Evolutionary conservation across 2,888 invertebrate species (phyloP).

Genomic region (Ophion slaviceki): DNA sequence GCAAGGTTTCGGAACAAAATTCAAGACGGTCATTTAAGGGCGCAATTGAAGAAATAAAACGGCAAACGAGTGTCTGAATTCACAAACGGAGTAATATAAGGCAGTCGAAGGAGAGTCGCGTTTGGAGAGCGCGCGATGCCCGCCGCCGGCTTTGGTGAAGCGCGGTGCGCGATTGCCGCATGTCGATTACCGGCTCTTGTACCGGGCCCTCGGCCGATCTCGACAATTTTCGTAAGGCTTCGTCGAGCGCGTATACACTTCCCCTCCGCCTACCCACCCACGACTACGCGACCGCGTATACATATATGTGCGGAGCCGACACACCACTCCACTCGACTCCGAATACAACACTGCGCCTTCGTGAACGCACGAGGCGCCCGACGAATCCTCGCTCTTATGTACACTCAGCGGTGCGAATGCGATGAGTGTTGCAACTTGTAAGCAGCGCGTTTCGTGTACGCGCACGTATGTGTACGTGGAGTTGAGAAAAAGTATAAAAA

Average conservation of each 20-base stretch:
- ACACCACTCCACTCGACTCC: background rate
- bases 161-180: slow-evolving; percentile 63
- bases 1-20: too few species aligned
- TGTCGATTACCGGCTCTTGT: slow-evolving; percentile 67
- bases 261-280: background rate
- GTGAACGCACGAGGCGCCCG: slow-evolving; percentile 8
- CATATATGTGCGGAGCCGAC: background rate
- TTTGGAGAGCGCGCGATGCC: background rate
- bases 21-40: too few species aligned
- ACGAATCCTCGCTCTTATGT: slow-evolving; percentile 45
- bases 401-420: slow-evolving; percentile 43
- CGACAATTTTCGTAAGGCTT: slow-evolving; percentile 70
- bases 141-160: slow-evolving; percentile 55
- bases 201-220: slow-evolving; percentile 70
- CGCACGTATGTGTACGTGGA: too few species aligned
- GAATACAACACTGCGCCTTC: slow-evolving; percentile 2
- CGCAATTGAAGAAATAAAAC: too few species aligned
- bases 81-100: too few species aligned
- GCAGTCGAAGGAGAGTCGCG: too few species aligned
- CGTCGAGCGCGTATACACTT: slow-evolving; percentile 17
- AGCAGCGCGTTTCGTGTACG: background rate
- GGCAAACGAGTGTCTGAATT: too few species aligned
- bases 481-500: too few species aligned
- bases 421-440: slow-evolving; percentile 3
- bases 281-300: slow-evolving; percentile 17